Conservation (phyloP, 2,888 invertebrate species). For the Mongoloraphidia duomilia region DNA sequence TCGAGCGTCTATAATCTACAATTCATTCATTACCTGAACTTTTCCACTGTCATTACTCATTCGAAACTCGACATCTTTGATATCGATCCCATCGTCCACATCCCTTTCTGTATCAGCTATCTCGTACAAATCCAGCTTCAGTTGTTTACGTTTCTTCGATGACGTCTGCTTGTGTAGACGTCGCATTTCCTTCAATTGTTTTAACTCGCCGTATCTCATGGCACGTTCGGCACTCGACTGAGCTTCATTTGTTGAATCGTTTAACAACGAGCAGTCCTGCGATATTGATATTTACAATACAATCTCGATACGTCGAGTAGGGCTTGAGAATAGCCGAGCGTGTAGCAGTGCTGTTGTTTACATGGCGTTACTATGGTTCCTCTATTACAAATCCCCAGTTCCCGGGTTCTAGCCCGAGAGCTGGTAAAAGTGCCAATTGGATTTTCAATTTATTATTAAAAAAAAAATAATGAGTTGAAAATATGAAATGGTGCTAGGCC, state of each 20-base stretch:
- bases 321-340: no score
- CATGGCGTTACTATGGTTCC: no score
- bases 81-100: slow-evolving; percentile 46
- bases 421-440: no score
- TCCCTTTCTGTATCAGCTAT: slow-evolving; percentile 44
- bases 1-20: not conserved
- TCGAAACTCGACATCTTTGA: slow-evolving; percentile 77
- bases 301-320: no score
- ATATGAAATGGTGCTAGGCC: no score
- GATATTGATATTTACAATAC: not conserved
- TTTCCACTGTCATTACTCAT: slow-evolving; percentile 61
- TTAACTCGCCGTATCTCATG: slow-evolving; percentile 76
- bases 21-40: slow-evolving; percentile 40
- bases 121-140: slow-evolving; percentile 57
- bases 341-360: no score
- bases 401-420: no score
- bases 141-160: slow-evolving; percentile 54
- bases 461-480: no score
- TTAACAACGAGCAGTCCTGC: slow-evolving; percentile 48
- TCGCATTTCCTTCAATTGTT: slow-evolving; percentile 61
- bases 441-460: no score
- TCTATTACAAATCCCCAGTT: no score
- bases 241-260: slow-evolving; percentile 31
- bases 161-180: slow-evolving; percentile 56
- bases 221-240: slow-evolving; percentile 62